These are phyloP conservation scores for Drosophila kikkawai DNA, from an alignment of 1,140 invertebrate species.

Conservation along the genomic window DNA sequence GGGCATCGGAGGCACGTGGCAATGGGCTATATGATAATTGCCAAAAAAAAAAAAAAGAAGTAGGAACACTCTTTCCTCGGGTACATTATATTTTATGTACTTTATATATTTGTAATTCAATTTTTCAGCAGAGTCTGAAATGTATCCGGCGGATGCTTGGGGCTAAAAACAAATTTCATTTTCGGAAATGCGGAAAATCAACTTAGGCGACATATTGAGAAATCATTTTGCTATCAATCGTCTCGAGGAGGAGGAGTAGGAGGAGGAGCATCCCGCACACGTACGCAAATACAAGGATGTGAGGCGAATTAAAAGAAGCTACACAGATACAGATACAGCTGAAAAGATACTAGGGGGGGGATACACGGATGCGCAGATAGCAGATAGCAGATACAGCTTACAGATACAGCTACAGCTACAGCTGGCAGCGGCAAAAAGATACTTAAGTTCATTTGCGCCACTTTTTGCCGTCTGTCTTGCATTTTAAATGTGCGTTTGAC, in stretches of 20 bases:
- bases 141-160: slow-evolving; percentile 38
- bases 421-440: slow-evolving; percentile 30
- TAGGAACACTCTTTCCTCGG: neutral
- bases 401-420: neutral
- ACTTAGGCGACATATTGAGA: slow-evolving; percentile 66
- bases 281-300: slow-evolving; percentile 81
- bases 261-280: slow-evolving; percentile 39
- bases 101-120: slow-evolving; percentile 54
- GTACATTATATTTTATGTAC: slow-evolving; percentile 15
- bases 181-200: slow-evolving; percentile 54
- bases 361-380: slow-evolving; percentile 26
- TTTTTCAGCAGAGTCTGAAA: slow-evolving; percentile 39
- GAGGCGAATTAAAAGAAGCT: slow-evolving; percentile 74
- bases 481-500: slow-evolving; percentile 62
- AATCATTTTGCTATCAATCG: slow-evolving; percentile 77
- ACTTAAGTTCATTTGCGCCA: slow-evolving; percentile 82
- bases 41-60: slow-evolving; percentile 25
- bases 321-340: slow-evolving; percentile 29
- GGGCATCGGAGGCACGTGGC: slow-evolving; percentile 30
- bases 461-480: slow-evolving; percentile 60
- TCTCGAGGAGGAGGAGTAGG: no score
- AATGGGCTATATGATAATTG: slow-evolving; percentile 27
- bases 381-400: slow-evolving; percentile 24
- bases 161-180: slow-evolving; percentile 55
- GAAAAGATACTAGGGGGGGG: slow-evolving; percentile 9